These are phyloP conservation scores for Pyrgilauda ruficollis DNA, from an alignment of 2,113 vertebrate species.

Conservation along the genomic window DNA sequence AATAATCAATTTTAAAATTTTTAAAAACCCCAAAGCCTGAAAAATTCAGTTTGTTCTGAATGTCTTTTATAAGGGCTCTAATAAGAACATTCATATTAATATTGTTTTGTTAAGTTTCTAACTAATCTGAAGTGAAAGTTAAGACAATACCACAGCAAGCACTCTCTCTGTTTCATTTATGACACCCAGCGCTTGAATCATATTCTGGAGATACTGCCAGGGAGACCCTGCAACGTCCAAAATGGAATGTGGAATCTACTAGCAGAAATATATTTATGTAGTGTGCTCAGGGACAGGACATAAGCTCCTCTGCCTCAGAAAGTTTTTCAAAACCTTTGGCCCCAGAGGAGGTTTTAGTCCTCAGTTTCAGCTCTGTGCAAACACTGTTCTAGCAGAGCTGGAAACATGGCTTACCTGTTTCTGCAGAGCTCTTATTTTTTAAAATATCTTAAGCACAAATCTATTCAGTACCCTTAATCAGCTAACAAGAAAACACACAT, in stretches of 20 bases:
- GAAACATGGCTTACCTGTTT: neutral
- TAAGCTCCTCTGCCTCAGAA: neutral
- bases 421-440: neutral
- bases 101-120: neutral
- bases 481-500: constrained; percentile 13
- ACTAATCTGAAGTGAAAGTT: neutral
- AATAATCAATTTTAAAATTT: neutral
- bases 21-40: neutral
- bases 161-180: neutral
- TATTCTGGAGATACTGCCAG: neutral
- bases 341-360: neutral
- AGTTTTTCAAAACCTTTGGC: neutral
- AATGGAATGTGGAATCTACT: neutral
- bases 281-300: neutral
- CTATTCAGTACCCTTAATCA: neutral
- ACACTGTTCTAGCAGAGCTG: neutral
- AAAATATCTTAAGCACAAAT: neutral
- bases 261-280: neutral
- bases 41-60: neutral
- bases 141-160: neutral
- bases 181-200: neutral
- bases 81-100: neutral
- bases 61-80: neutral
- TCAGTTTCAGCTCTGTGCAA: neutral
- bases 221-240: neutral